Evolutionary conservation across 2,797 vertebrate genomes (phyloP).

Genomic region (Acrossocheilus wenchowensis): DNA sequence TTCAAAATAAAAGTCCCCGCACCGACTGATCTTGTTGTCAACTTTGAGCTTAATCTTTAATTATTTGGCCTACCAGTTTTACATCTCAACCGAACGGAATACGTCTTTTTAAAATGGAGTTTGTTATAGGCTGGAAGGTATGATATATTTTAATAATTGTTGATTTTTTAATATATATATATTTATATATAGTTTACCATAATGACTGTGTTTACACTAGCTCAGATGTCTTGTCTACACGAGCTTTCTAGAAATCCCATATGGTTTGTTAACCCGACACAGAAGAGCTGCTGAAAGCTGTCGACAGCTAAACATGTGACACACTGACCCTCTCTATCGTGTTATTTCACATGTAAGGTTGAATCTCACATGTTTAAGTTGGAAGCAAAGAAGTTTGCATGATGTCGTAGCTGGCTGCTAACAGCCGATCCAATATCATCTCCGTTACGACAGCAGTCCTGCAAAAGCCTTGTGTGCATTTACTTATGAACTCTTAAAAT

Average conservation of each 20-base stretch:
- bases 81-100: neutral
- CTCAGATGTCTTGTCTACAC: neutral
- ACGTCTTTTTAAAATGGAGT: slow-evolving; percentile 24
- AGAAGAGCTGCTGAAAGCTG: slow-evolving; percentile 4
- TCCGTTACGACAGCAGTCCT: neutral
- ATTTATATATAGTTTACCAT: neutral
- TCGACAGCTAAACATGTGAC: slow-evolving; percentile 3
- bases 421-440: neutral
- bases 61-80: slow-evolving; percentile 23
- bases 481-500: neutral
- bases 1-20: slow-evolving; percentile 43
- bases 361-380: neutral
- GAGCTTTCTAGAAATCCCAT: slow-evolving; percentile 8
- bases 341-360: neutral
- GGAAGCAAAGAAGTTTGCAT: neutral
- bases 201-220: slow-evolving; percentile 6
- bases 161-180: neutral
- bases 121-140: slow-evolving; percentile 14
- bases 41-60: slow-evolving; percentile 40
- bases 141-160: neutral
- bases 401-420: slow-evolving; percentile 3
- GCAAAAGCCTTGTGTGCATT: neutral
- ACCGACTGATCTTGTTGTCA: neutral
- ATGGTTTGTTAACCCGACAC: neutral
- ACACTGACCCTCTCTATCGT: neutral